phyloP scores from a whole-genome alignment of 2,797 vertebrate species.

The Chelidonichthys spinosus region DNA sequence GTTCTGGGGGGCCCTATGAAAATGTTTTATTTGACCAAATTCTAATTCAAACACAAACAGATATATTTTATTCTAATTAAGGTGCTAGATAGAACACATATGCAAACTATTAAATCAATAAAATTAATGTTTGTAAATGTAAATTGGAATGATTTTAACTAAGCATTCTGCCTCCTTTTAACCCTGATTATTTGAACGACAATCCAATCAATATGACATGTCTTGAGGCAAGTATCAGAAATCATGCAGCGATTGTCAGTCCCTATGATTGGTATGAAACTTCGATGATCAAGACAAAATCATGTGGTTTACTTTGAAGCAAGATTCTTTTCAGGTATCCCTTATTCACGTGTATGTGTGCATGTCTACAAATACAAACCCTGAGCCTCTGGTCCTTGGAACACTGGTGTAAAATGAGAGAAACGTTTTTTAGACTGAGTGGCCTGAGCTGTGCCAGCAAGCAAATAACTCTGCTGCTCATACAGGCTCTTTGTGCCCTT shows the following conservation, averaged over 20 bases:
- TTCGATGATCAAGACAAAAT: not conserved
- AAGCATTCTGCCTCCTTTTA: not conserved
- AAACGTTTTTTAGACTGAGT: conserved; percentile 61
- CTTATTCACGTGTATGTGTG: conserved; percentile 10
- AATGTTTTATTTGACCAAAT: too few relatives aligned
- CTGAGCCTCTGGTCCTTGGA: conserved; percentile 37
- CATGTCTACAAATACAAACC: conserved; percentile 30
- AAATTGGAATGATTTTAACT: too few relatives aligned
- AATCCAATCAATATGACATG: not conserved
- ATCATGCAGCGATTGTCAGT: not conserved
- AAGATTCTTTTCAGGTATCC: not conserved
- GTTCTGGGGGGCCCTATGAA: too few relatives aligned
- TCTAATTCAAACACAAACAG: too few relatives aligned
- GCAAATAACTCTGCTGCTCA: conserved; percentile 56
- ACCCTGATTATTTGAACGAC: not conserved
- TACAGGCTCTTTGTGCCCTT: conserved; percentile 67
- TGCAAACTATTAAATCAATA: too few relatives aligned
- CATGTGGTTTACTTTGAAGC: not conserved
- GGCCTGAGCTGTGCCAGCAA: conserved; percentile 58
- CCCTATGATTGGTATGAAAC: not conserved
- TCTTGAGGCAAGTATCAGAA: not conserved
- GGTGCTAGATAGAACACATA: too few relatives aligned
- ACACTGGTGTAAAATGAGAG: conserved; percentile 55
- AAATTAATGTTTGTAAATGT: too few relatives aligned
- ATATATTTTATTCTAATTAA: too few relatives aligned